These are phyloP conservation scores for Hippoglossus stenolepis DNA, from an alignment of 2,113 vertebrate species.

Conservation along the genomic window DNA sequence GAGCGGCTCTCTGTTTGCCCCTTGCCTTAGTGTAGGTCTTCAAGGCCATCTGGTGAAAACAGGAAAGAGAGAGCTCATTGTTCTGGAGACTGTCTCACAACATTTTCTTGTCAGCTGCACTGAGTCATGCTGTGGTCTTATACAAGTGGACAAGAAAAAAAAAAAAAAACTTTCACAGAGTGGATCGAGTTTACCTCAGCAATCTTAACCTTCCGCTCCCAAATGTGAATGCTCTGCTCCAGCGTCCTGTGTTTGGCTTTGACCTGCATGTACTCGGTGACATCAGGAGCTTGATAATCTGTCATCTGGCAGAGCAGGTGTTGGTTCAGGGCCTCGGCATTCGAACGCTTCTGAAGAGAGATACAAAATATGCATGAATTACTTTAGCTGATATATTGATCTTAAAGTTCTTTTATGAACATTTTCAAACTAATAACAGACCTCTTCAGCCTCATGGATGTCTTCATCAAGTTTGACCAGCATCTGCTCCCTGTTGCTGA, in stretches of 20 bases:
- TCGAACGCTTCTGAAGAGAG: slow-evolving; percentile 52
- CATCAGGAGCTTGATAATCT: slow-evolving; percentile 53
- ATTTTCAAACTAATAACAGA: slow-evolving; percentile 14
- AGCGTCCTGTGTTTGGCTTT: slow-evolving; percentile 67
- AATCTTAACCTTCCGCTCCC: slow-evolving; percentile 63
- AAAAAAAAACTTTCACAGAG: not conserved
- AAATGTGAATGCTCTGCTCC: slow-evolving; percentile 47
- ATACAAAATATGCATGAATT: not conserved
- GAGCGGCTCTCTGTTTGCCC: slow-evolving; percentile 25
- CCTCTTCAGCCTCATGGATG: slow-evolving; percentile 32
- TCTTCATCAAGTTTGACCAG: slow-evolving; percentile 55
- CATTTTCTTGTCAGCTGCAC: not conserved
- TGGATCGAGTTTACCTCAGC: slow-evolving; percentile 62
- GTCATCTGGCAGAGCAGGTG: slow-evolving; percentile 48
- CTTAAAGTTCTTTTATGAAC: not conserved
- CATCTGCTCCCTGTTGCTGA: slow-evolving; percentile 43
- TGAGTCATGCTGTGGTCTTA: not conserved
- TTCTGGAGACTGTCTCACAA: slow-evolving; percentile 5
- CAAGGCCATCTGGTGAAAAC: slow-evolving; percentile 57
- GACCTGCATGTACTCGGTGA: slow-evolving; percentile 42
- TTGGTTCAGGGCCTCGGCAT: slow-evolving; percentile 39
- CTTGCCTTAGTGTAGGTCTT: slow-evolving; percentile 23
- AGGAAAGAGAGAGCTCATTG: slow-evolving; percentile 13
- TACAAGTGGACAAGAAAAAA: not conserved
- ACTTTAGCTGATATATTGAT: too few relatives aligned